Conservation (phyloP, 2,113 vertebrate species). For the Pseudorhombus dupliciocellatus region DNA sequence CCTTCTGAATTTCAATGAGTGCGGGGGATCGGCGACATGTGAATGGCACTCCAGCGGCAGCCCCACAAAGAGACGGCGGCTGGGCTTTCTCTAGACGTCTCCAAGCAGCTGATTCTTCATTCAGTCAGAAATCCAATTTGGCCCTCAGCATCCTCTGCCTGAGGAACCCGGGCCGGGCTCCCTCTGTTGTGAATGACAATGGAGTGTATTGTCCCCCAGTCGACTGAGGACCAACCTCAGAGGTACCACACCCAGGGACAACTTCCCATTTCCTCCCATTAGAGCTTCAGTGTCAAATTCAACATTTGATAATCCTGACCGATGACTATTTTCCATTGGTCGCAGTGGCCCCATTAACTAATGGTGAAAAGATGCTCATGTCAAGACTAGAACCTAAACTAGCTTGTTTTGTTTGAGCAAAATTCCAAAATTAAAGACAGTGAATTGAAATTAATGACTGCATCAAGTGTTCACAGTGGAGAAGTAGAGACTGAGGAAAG, state of each 20-base stretch:
- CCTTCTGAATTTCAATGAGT: slow-evolving; percentile 91
- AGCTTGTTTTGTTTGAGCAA: not conserved
- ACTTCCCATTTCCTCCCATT: not conserved
- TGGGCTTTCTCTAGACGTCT: slow-evolving; percentile 86
- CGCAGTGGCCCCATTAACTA: not conserved
- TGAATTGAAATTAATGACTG: not conserved
- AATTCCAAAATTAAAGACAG: not conserved
- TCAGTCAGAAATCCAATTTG: slow-evolving; percentile 94
- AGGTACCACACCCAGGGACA: slow-evolving; percentile 34
- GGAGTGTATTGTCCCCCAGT: slow-evolving; percentile 44
- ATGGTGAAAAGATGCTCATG: not conserved
- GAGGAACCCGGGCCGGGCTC: slow-evolving; percentile 62
- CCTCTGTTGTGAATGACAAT: slow-evolving; percentile 75
- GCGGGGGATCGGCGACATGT: slow-evolving; percentile 86
- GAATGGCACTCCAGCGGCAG: slow-evolving; percentile 87
- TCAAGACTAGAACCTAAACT: not conserved
- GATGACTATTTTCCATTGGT: not conserved
- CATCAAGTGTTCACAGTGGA: not conserved
- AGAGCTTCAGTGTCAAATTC: not conserved
- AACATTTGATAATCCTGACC: not conserved
- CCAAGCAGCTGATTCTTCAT: slow-evolving; percentile 89
- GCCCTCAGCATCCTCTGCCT: slow-evolving; percentile 60
- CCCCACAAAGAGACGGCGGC: slow-evolving; percentile 85
- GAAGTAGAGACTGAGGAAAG: not conserved
- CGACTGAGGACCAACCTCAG: slow-evolving; percentile 42